Base-by-base conservation (phyloP, 2,113 vertebrate species). In the Erythrocercus mccallii region DNA sequence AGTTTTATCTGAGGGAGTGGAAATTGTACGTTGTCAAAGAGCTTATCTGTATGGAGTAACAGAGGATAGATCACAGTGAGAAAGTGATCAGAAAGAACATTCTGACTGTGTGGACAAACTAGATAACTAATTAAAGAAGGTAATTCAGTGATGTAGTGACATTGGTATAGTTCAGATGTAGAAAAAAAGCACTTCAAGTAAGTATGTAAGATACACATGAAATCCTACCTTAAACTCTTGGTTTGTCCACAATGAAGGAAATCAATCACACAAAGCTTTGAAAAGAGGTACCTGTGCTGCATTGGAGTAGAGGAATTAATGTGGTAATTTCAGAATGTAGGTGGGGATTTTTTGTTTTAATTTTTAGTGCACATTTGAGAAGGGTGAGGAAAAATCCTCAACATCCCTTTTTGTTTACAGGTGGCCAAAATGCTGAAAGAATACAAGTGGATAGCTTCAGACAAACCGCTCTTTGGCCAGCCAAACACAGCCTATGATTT, bases 401-500 rank as follows among this genome's bases (percentile, higher is more conserved):
- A 2, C 5, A 5, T 62, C 6, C 61, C 33, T 70, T 62, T 11
- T 94, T 92, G 19, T 92, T 90, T 40, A 57, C 95, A 99, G 99
- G 98, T 99, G 42, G 91, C 96, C 37, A 98, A 98, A 76, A 99
- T 99, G 99, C 96, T 99, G 92, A 96, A 98, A 79, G 98, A 99
- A n/a, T 90, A 99, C n/a, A 97, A 98, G 65, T 99, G 99, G 99
- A 99, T 99, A 97, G 95, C 96, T 30, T 93, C 98, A 30, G 99
- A 99, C 83, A 99, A 98, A n/a, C 85, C 97, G 53, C 97, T 98
- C 54, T 99, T 99, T 72, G 99, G 99, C 68, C 98, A 99, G 95
- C 98, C 98, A 33, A 98, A 99, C 96, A 98, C 98, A 5, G 97
- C 97, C 8, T 99, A 99, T 50, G 99, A 99, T 97, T 99, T 99